phyloP scores from a whole-genome alignment of 2,797 vertebrate species.

The Xenops minutus region DNA sequence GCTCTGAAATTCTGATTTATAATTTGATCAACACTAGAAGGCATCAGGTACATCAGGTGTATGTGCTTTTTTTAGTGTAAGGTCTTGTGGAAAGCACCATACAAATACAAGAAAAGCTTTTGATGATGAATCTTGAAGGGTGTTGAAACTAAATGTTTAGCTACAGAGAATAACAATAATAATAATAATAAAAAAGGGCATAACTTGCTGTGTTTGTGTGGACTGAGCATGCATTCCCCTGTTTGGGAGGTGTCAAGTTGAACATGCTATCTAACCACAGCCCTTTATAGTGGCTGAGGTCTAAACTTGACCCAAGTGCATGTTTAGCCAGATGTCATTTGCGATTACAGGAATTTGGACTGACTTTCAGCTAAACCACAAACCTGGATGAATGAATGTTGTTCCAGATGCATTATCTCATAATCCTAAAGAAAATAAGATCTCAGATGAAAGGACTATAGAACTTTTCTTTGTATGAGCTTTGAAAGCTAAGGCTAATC shows the following conservation, averaged over 20 bases:
- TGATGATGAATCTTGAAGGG: neutral
- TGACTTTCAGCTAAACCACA: constrained; percentile 59
- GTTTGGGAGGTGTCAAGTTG: constrained; percentile 17
- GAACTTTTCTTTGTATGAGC: constrained; percentile 43
- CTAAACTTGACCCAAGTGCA: constrained; percentile 53
- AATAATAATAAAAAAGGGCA: neutral
- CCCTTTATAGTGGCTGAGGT: constrained; percentile 42
- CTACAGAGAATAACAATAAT: neutral
- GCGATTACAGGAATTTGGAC: constrained; percentile 52
- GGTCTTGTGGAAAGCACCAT: neutral
- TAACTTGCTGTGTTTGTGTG: neutral
- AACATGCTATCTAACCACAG: constrained; percentile 16
- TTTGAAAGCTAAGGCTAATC: constrained; percentile 49
- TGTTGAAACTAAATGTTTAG: neutral
- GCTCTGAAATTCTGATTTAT: neutral
- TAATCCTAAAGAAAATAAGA: constrained; percentile 70
- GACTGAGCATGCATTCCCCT: neutral
- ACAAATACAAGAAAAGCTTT: neutral
- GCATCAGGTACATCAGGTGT: neutral
- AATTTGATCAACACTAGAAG: neutral
- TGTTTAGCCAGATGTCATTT: constrained; percentile 67
- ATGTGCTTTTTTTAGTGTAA: neutral
- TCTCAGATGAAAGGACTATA: constrained; percentile 60
- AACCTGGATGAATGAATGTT: constrained; percentile 70
- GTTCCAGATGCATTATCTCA: constrained; percentile 71